phyloP scores from a whole-genome alignment of 2,797 vertebrate genomes.

The Limosa lapponica region DNA sequence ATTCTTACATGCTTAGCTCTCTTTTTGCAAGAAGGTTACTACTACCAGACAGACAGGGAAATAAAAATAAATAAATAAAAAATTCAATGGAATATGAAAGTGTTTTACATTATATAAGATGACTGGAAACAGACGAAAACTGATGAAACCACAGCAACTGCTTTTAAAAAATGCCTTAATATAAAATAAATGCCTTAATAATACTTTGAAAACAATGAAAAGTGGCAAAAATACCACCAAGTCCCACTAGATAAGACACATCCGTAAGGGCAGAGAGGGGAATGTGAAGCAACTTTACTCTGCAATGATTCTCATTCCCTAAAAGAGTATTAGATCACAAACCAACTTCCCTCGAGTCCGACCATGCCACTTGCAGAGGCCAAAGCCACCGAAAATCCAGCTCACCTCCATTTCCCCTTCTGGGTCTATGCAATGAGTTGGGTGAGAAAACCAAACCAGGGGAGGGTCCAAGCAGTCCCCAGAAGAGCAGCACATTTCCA shows the following conservation, averaged over 20 bases:
- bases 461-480: neutral
- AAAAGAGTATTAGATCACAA: neutral
- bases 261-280: neutral
- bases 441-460: neutral
- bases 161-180: neutral
- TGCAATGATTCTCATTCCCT: neutral
- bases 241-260: neutral
- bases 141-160: neutral
- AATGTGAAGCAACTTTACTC: neutral
- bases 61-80: neutral
- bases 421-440: accelerated
- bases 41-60: neutral
- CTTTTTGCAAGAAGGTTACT: neutral
- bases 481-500: neutral
- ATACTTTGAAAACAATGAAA: neutral
- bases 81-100: neutral
- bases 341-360: neutral
- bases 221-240: neutral
- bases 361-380: neutral
- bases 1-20: constrained; percentile 5
- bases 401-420: neutral
- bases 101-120: neutral
- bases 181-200: neutral
- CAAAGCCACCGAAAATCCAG: neutral
- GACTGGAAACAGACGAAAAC: neutral